phyloP scores from a whole-genome alignment of 2,797 vertebrate genomes.

The Fistularia tabacaria region DNA sequence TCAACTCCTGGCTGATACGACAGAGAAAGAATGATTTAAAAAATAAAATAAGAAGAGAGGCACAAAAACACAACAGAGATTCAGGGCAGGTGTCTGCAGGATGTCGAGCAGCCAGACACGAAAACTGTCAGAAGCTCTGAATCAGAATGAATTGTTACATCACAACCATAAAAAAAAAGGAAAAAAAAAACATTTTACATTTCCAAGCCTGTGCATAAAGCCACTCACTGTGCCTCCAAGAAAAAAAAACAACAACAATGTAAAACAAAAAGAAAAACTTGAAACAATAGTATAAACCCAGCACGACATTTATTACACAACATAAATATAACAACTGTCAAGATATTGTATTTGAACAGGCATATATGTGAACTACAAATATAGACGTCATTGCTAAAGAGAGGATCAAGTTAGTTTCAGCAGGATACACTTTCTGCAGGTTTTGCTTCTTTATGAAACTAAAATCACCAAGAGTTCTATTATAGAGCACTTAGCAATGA shows the following conservation, averaged over 20 bases:
- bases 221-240: conserved; percentile 79
- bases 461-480: conserved; percentile 77
- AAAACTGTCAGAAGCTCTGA: conserved; percentile 56
- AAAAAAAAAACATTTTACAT: conserved; percentile 28
- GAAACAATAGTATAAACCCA: conserved; percentile 78
- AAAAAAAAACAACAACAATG: conserved; percentile 61
- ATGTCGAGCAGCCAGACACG: conserved; percentile 57
- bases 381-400: conserved; percentile 79
- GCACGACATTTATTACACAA: conserved; percentile 94
- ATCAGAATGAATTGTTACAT: conserved; percentile 40
- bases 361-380: conserved; percentile 86
- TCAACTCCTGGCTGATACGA: conserved; percentile 79
- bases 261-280: conserved; percentile 51
- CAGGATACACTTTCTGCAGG: conserved; percentile 80
- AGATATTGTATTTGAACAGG: conserved; percentile 83
- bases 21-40: conserved; percentile 63
- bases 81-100: conserved; percentile 54
- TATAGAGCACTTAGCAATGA: conserved; percentile 80
- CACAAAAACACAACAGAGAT: conserved; percentile 73
- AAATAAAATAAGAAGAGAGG: conserved; percentile 65
- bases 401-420: conserved; percentile 82
- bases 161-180: conserved; percentile 3
- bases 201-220: conserved; percentile 64
- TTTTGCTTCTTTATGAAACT: conserved; percentile 70
- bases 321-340: conserved; percentile 83